Conservation (phyloP, 2,797 vertebrate species). For the Danio albolineatus region DNA sequence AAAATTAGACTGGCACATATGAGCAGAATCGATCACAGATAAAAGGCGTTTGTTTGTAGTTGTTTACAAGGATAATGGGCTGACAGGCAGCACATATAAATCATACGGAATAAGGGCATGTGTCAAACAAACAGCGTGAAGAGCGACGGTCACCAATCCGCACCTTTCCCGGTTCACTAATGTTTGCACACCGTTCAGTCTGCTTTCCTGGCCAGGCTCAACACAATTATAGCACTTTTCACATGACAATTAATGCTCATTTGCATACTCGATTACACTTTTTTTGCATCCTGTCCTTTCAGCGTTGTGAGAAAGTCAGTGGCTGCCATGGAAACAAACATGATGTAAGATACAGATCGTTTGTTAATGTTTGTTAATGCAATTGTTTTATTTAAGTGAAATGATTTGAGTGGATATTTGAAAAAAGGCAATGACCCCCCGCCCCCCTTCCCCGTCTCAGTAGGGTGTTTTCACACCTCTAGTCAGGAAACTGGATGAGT, state of each 20-base stretch:
- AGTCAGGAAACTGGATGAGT: too few relatives aligned
- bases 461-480: too few relatives aligned
- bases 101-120: conserved; percentile 52
- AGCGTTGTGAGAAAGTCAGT: conserved; percentile 51
- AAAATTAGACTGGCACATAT: conserved; percentile 36
- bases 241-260: conserved; percentile 66
- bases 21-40: conserved; percentile 34
- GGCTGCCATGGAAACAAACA: conserved; percentile 65
- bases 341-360: conserved; percentile 25
- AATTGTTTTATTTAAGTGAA: conserved; percentile 19
- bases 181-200: conserved; percentile 28
- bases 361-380: conserved; percentile 49
- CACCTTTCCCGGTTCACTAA: background rate
- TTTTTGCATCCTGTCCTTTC: conserved; percentile 51
- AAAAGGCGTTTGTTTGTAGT: conserved; percentile 10
- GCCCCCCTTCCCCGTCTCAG: too few relatives aligned
- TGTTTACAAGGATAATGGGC: conserved; percentile 52
- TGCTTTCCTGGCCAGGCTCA: conserved; percentile 28
- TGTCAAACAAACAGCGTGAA: conserved; percentile 47
- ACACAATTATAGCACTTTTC: conserved; percentile 64
- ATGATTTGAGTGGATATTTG: conserved; percentile 17
- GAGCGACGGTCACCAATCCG: background rate
- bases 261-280: conserved; percentile 60
- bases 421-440: too few relatives aligned
- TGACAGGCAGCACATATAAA: conserved; percentile 48